These are phyloP conservation scores for Fulmarus glacialis DNA, from an alignment of 2,113 vertebrate genomes.

Conservation along the genomic window DNA sequence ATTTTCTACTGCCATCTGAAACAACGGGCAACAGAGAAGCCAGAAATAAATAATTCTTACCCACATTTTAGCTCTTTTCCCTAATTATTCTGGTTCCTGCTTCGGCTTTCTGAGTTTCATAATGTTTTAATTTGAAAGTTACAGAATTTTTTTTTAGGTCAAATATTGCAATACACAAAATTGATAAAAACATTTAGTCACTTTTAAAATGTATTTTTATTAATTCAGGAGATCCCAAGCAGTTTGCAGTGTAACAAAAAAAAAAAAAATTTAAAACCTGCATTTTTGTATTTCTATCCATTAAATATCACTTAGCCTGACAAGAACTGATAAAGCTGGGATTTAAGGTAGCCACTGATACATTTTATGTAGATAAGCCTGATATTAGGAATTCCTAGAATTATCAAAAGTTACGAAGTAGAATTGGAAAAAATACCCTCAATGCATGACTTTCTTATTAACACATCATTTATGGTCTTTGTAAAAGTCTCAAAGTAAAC, in stretches of 20 bases:
- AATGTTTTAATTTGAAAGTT: background rate
- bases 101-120: background rate
- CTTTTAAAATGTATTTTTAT: background rate
- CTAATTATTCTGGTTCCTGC: background rate
- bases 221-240: background rate
- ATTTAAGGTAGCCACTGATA: background rate
- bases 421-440: background rate
- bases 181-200: background rate
- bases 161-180: background rate
- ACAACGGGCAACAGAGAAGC: background rate
- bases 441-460: background rate
- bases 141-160: background rate
- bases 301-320: background rate
- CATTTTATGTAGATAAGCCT: background rate
- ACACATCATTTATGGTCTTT: background rate
- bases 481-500: background rate
- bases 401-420: background rate
- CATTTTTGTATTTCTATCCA: background rate
- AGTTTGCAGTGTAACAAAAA: background rate
- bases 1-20: background rate
- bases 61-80: background rate
- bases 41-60: background rate
- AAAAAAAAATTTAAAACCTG: too few species aligned
- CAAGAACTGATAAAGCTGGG: background rate
- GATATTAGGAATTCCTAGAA: background rate